These are phyloP conservation scores for Steinernema scapterisci DNA, from an alignment of 2,888 invertebrate genomes.

Conservation along the genomic window DNA sequence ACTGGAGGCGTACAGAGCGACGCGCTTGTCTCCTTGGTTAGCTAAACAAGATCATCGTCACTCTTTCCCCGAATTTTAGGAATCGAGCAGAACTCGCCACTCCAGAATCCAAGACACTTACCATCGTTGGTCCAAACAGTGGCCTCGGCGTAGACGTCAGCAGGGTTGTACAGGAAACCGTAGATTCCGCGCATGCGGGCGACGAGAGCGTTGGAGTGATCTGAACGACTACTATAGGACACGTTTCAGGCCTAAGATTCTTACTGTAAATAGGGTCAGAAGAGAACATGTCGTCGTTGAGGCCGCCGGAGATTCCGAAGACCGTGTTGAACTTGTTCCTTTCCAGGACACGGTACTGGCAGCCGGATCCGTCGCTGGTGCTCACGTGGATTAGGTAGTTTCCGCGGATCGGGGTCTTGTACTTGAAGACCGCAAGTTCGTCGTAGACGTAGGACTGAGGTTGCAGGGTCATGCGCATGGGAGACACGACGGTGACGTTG, in stretches of 20 bases:
- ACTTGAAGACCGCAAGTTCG: neutral
- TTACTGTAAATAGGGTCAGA: constrained; percentile 20
- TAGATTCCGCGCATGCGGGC: constrained; percentile 45
- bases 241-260: neutral
- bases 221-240: neutral
- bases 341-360: constrained; percentile 28
- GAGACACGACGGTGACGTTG: neutral
- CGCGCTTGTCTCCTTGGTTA: constrained; percentile 11
- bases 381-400: constrained; percentile 7
- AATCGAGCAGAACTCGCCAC: too few relatives aligned
- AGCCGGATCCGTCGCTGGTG: neutral
- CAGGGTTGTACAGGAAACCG: constrained; percentile 41
- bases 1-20: constrained; percentile 33
- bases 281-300: neutral
- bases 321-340: neutral
- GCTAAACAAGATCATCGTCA: neutral
- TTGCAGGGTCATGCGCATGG: neutral
- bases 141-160: constrained; percentile 37
- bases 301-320: neutral
- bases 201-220: constrained; percentile 47
- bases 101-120: neutral
- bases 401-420: neutral
- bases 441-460: neutral
- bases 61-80: too few relatives aligned
- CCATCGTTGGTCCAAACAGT: constrained; percentile 40